These are phyloP conservation scores for Gryllus longicercus DNA, from an alignment of 2,888 invertebrate species.

Conservation along the genomic window DNA sequence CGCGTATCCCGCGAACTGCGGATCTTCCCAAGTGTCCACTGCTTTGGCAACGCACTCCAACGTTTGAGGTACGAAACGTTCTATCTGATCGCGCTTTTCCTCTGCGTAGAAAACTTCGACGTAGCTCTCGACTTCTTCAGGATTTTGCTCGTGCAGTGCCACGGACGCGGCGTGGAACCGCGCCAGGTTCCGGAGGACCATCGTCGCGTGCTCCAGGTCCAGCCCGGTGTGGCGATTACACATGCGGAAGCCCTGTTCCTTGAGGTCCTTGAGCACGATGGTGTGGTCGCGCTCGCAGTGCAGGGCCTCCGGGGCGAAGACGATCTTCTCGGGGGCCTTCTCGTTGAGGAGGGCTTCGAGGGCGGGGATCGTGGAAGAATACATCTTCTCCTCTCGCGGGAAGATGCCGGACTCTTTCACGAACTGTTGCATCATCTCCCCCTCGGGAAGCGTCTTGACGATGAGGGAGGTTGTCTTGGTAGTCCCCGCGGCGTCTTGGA, in stretches of 20 bases:
- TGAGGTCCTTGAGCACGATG: slow-evolving; percentile 30
- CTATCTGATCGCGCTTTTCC: not conserved
- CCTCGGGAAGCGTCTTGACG: slow-evolving; percentile 30
- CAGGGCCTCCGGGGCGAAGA: not conserved
- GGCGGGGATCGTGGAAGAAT: not conserved
- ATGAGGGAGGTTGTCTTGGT: slow-evolving; percentile 25
- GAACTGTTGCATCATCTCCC: not conserved
- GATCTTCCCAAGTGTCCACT: slow-evolving; percentile 29
- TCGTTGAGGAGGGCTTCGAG: not conserved
- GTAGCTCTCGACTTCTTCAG: slow-evolving; percentile 21
- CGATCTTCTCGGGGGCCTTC: not conserved
- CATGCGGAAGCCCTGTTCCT: slow-evolving; percentile 29
- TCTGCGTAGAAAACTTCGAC: slow-evolving; percentile 27
- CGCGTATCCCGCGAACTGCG: slow-evolving; percentile 21
- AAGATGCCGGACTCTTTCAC: slow-evolving; percentile 20
- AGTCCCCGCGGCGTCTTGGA: not conserved
- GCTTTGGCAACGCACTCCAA: slow-evolving; percentile 22
- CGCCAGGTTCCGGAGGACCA: slow-evolving; percentile 29
- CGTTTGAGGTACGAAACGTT: not conserved
- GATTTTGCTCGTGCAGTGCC: slow-evolving; percentile 27
- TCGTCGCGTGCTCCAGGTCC: slow-evolving; percentile 24
- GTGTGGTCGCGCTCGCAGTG: not conserved
- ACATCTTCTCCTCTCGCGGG: slow-evolving; percentile 22
- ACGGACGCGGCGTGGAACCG: slow-evolving; percentile 32
- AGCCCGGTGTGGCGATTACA: slow-evolving; percentile 30